phyloP scores from a whole-genome alignment of 2,113 vertebrate genomes.

The Gallinago jamesoni region DNA sequence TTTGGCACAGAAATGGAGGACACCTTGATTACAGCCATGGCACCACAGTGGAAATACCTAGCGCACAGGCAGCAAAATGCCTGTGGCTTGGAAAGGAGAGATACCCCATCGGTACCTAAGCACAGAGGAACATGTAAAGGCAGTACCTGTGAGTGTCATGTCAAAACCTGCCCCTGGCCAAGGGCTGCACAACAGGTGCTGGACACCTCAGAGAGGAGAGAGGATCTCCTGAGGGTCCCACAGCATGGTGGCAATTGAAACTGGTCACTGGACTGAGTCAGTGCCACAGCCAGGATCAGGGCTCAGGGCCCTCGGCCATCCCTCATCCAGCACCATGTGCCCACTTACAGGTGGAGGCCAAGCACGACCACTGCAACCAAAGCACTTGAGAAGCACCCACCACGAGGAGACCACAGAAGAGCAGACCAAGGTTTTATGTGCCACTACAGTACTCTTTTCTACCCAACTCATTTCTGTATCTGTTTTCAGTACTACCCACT shows the following conservation, averaged over 20 bases:
- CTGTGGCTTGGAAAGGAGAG: not conserved
- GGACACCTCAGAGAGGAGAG: not conserved
- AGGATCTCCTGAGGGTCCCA: not conserved
- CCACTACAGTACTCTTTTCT: not conserved
- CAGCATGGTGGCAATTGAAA: rapidly evolving
- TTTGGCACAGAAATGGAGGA: not conserved
- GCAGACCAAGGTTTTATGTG: not conserved
- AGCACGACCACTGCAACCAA: rapidly evolving
- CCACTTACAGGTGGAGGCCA: not conserved
- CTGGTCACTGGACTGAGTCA: not conserved
- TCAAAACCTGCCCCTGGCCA: not conserved
- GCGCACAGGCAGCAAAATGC: not conserved
- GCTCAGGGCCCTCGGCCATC: rapidly evolving
- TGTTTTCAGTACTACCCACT: not conserved
- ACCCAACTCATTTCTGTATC: not conserved
- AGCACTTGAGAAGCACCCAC: not conserved
- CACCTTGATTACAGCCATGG: not conserved
- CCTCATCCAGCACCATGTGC: not conserved
- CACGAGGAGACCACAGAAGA: not conserved
- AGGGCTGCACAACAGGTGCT: not conserved
- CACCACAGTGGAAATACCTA: not conserved
- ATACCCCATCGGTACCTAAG: rapidly evolving
- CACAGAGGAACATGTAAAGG: rapidly evolving
- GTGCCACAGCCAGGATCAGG: not conserved
- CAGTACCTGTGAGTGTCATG: not conserved